These are phyloP conservation scores for Manis javanica DNA, from an alignment of 2,797 vertebrate genomes.

Conservation along the genomic window DNA sequence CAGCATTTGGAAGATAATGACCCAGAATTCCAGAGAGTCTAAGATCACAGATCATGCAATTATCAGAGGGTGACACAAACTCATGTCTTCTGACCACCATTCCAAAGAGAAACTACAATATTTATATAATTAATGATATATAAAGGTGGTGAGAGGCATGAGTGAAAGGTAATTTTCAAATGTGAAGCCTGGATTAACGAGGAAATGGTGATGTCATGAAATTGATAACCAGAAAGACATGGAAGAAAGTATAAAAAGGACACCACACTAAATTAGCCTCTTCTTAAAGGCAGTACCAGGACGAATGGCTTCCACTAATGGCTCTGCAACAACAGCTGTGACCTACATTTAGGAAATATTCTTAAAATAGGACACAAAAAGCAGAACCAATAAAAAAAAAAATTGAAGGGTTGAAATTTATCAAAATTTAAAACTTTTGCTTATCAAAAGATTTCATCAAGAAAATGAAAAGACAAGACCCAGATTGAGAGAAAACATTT, in stretches of 20 bases:
- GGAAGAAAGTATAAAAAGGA: background rate
- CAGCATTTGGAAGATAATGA: background rate
- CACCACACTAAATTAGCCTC: too few relatives aligned
- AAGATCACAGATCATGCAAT: background rate
- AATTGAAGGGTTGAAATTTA: background rate
- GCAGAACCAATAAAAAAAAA: too few relatives aligned
- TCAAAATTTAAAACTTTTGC: background rate
- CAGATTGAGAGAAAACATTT: background rate
- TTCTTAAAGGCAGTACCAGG: background rate
- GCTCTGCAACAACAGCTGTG: background rate
- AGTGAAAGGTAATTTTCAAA: slow-evolving; percentile 44
- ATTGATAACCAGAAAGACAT: background rate
- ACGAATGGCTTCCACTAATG: background rate
- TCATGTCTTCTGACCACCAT: background rate
- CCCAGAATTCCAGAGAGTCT: background rate
- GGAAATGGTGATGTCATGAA: slow-evolving; percentile 43
- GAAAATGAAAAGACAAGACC: background rate
- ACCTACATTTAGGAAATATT: too few relatives aligned
- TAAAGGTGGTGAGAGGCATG: background rate
- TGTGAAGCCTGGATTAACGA: slow-evolving; percentile 40
- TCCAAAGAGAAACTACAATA: background rate
- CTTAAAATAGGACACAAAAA: too few relatives aligned
- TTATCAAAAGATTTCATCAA: background rate
- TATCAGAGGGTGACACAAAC: background rate
- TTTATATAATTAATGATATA: slow-evolving; percentile 46